Conservation (phyloP, 2,797 vertebrate species). For the Thripadectes ignobilis region DNA sequence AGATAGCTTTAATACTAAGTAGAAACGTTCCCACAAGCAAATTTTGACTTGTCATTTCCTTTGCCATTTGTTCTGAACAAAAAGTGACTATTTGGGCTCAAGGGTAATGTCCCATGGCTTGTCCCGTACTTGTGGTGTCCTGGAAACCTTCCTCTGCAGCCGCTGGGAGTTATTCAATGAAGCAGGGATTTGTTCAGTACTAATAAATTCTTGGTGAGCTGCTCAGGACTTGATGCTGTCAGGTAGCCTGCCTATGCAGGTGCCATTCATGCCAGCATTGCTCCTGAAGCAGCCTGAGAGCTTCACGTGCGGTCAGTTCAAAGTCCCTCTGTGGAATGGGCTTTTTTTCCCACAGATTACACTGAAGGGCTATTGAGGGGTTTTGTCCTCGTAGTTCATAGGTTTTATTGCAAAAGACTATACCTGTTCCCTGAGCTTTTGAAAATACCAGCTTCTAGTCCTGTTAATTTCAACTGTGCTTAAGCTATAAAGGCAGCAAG, state of each 20-base stretch:
- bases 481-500: background rate
- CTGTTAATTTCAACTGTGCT: background rate
- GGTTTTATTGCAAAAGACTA: background rate
- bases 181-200: background rate
- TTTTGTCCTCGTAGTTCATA: background rate
- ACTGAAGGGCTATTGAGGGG: background rate
- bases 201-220: background rate
- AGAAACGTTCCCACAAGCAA: conserved; percentile 40
- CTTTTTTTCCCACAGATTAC: background rate
- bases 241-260: background rate
- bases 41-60: conserved; percentile 47
- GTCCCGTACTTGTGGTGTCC: background rate
- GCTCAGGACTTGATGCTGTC: background rate
- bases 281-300: background rate
- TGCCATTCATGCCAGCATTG: accelerated
- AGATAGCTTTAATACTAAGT: conserved; percentile 49
- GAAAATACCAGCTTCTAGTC: background rate
- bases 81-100: background rate
- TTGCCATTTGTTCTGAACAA: background rate
- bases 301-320: background rate
- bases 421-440: background rate
- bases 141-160: background rate
- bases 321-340: background rate
- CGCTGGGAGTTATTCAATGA: background rate
- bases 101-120: background rate